A percentile compares a stretch with the other conserved stretches of the same genome.
These are phyloP conservation scores for Lumbricus terrestris DNA, from an alignment of 2,888 invertebrate genomes.

Conservation along the genomic window DNA sequence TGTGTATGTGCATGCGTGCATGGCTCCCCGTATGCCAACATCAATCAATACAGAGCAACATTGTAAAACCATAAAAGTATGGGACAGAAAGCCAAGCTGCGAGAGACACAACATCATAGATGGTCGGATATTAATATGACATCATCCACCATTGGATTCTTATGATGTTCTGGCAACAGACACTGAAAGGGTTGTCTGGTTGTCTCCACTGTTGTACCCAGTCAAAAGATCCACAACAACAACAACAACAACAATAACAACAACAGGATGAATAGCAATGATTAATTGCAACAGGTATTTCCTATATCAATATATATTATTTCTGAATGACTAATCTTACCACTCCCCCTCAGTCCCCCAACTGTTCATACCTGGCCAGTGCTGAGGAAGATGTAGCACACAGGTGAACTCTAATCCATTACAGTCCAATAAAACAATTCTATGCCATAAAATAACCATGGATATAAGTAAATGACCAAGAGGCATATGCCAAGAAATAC, in stretches of 20 bases:
- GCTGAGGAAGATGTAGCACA: background rate
- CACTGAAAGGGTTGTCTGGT: no score
- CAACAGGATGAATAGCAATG: background rate
- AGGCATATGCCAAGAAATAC: background rate
- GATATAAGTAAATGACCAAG: background rate
- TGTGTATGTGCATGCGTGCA: background rate
- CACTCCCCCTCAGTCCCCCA: no score
- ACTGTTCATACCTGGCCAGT: background rate
- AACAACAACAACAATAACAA: background rate
- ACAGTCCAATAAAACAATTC: background rate
- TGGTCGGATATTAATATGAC: background rate
- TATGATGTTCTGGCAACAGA: background rate
- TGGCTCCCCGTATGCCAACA: background rate
- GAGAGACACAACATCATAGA: background rate
- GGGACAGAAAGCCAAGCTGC: background rate
- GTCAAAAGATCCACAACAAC: background rate
- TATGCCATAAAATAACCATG: background rate
- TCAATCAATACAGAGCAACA: background rate
- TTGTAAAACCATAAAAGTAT: background rate
- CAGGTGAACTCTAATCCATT: constrained; percentile 3
- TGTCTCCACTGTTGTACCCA: background rate
- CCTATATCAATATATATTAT: background rate
- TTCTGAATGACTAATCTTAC: background rate
- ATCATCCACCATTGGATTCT: background rate
- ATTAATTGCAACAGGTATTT: background rate